Evolutionary conservation across 2,888 invertebrate species (phyloP).

Genomic region (Metacarcinus magister): DNA sequence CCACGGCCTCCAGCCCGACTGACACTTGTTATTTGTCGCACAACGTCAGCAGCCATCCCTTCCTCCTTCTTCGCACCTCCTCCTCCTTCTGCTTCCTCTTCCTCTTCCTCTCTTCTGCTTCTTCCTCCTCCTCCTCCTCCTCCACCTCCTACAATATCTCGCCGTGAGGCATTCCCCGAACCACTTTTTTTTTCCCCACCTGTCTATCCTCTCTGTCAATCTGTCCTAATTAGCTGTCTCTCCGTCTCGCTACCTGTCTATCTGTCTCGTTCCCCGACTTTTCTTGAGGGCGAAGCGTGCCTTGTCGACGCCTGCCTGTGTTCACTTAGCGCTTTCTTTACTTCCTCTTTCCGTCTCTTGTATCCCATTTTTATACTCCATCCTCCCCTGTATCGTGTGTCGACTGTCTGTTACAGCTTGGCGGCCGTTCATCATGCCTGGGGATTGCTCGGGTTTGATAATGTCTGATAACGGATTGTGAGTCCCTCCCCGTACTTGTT

Average conservation of each 20-base stretch:
- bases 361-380: slow-evolving; percentile 1
- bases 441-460: slow-evolving; percentile 32
- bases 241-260: slow-evolving; percentile 70
- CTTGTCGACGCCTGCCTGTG: slow-evolving; percentile 1
- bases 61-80: background rate
- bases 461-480: slow-evolving; percentile 36
- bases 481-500: background rate
- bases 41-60: slow-evolving; percentile 31
- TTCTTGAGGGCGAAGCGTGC: slow-evolving; percentile 54
- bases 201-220: slow-evolving; percentile 75
- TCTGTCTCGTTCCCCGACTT: slow-evolving; percentile 50
- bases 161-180: slow-evolving; percentile 58
- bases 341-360: background rate
- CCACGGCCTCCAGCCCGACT: background rate
- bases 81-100: background rate
- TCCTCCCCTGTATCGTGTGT: slow-evolving; percentile 1
- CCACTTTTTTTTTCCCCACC: slow-evolving; percentile 63
- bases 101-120: background rate
- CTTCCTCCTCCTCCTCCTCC: background rate
- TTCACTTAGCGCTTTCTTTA: background rate
- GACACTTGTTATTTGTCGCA: background rate
- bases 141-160: slow-evolving; percentile 22
- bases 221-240: slow-evolving; percentile 76
- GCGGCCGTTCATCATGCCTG: slow-evolving; percentile 22
- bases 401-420: background rate